These are phyloP conservation scores for Pachyuromys duprasi DNA, from an alignment of 2,797 vertebrate genomes.

Conservation along the genomic window DNA sequence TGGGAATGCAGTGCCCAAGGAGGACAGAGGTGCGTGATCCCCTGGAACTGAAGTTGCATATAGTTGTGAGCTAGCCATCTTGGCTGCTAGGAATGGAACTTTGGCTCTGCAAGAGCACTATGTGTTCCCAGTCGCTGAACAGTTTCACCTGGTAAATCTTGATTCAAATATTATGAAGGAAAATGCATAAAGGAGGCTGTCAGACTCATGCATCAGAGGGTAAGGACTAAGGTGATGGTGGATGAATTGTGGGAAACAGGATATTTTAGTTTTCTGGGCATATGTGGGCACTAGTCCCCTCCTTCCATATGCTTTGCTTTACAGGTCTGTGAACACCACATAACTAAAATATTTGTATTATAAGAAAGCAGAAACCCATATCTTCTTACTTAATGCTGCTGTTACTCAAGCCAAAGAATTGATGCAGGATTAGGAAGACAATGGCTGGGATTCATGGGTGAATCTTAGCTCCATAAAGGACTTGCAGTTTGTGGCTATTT, in stretches of 20 bases:
- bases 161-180: neutral
- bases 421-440: neutral
- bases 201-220: neutral
- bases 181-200: neutral
- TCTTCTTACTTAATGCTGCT: neutral
- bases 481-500: neutral
- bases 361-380: neutral
- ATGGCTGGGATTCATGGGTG: neutral
- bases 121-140: neutral
- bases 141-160: neutral
- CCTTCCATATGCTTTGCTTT: neutral
- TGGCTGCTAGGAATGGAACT: neutral
- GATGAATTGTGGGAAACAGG: neutral
- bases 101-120: neutral
- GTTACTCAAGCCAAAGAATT: neutral
- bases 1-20: neutral
- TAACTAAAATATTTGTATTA: neutral
- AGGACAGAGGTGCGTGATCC: too few species aligned
- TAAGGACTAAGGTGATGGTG: neutral
- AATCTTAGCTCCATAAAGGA: neutral
- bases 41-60: too few species aligned
- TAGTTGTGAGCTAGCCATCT: neutral
- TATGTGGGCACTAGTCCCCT: too few species aligned
- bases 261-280: neutral
- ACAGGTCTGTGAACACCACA: neutral